phyloP scores from a whole-genome alignment of 1,140 invertebrate genomes.

The Drosophila paulistorum region DNA sequence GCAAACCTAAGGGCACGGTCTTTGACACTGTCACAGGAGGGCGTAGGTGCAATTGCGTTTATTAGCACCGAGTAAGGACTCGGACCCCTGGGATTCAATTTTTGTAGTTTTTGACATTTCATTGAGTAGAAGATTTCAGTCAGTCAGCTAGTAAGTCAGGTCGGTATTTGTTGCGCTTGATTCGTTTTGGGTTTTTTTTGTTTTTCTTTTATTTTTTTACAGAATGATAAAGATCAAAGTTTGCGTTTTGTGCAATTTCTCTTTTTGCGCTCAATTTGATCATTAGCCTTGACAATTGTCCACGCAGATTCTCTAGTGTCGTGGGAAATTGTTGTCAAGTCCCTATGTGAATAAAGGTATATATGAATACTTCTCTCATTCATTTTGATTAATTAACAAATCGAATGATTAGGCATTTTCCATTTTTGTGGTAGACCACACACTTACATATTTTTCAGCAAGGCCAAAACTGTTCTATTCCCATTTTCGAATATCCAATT shows the following conservation, averaged over 20 bases:
- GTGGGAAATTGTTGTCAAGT: conserved; percentile 48
- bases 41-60: conserved; percentile 82
- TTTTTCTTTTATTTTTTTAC: conserved; percentile 1
- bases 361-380: not conserved
- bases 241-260: conserved; percentile 42
- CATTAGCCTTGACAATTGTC: conserved; percentile 43
- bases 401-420: conserved; percentile 49
- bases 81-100: conserved; percentile 55
- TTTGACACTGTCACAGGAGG: conserved; percentile 42
- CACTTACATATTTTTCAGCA: conserved; percentile 22
- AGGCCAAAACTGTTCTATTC: not conserved
- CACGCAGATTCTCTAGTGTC: conserved; percentile 56
- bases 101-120: conserved; percentile 40
- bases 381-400: conserved; percentile 59
- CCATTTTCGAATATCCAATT: not conserved
- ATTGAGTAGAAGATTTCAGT: conserved; percentile 53
- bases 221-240: conserved; percentile 44
- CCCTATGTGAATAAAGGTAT: not conserved
- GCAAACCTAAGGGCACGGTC: conserved; percentile 31
- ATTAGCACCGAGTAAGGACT: conserved; percentile 68
- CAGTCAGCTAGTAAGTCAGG: conserved; percentile 19
- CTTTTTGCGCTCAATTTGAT: conserved; percentile 52
- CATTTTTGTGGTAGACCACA: conserved; percentile 58
- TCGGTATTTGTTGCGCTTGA: conserved; percentile 64
- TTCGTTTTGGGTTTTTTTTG: conserved; percentile 52